phyloP scores from a whole-genome alignment of 1,140 invertebrate species.

The Lithobius niger region DNA sequence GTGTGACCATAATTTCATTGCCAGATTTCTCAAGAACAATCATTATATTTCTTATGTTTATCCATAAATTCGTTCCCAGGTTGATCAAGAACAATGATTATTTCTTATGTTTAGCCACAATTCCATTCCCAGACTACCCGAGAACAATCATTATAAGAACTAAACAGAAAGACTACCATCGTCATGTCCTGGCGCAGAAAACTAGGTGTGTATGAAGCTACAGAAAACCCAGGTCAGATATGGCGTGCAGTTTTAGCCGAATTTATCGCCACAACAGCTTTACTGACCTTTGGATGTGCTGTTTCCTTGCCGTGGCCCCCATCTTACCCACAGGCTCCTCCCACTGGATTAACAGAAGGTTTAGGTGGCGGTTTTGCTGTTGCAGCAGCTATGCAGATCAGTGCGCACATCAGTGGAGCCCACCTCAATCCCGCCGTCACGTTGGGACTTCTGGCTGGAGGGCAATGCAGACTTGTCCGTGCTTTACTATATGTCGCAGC shows the following conservation, averaged over 20 bases:
- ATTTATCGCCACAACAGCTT: neutral
- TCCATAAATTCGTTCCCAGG: too few species aligned
- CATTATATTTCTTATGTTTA: too few species aligned
- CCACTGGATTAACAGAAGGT: neutral
- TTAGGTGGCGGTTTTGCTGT: neutral
- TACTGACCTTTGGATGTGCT: neutral
- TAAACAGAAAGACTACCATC: conserved; percentile 3
- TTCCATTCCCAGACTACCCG: too few species aligned
- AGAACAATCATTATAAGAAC: too few species aligned
- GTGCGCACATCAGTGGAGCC: conserved; percentile 9
- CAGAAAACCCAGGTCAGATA: neutral
- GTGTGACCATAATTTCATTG: too few species aligned
- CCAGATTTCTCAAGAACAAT: too few species aligned
- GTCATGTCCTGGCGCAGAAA: neutral
- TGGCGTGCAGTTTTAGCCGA: neutral
- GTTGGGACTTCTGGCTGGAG: conserved; percentile 20
- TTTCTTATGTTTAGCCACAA: too few species aligned
- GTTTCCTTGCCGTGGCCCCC: neutral
- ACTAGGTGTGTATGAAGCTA: neutral
- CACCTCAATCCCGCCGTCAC: conserved; percentile 3
- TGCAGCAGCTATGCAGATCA: conserved; percentile 28
- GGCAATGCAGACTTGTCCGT: conserved; percentile 29
- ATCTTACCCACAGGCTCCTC: neutral
- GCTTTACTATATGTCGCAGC: conserved; percentile 29
- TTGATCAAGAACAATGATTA: too few species aligned